phyloP scores from a whole-genome alignment of 2,113 vertebrate genomes.

The Hippoglossus stenolepis region DNA sequence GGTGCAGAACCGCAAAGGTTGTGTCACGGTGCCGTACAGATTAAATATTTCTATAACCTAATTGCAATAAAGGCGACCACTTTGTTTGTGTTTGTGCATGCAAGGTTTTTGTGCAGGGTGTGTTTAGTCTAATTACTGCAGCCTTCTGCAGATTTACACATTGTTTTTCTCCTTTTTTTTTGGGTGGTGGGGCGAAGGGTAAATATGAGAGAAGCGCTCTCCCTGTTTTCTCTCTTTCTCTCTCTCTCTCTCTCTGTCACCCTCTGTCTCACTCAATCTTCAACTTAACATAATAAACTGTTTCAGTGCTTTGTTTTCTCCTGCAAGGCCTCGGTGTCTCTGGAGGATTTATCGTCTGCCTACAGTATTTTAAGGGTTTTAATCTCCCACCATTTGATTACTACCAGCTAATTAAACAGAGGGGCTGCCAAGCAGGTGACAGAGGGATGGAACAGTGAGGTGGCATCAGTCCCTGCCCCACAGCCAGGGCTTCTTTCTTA shows the following conservation, averaged over 20 bases:
- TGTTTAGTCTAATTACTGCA: conserved; percentile 75
- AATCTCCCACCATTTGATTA: conserved; percentile 78
- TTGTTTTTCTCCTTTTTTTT: conserved; percentile 59
- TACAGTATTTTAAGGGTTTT: conserved; percentile 68
- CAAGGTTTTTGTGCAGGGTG: conserved; percentile 32
- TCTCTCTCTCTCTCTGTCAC: conserved; percentile 31
- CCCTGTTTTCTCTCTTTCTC: conserved; percentile 4
- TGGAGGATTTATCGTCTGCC: conserved; percentile 76
- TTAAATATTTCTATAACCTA: background rate
- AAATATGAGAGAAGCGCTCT: conserved; percentile 71
- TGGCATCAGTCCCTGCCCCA: conserved; percentile 21
- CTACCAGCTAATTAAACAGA: conserved; percentile 78
- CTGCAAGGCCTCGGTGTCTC: conserved; percentile 66
- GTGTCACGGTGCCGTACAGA: background rate
- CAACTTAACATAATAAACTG: conserved; percentile 68
- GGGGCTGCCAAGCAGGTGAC: conserved; percentile 79
- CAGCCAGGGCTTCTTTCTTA: conserved; percentile 32
- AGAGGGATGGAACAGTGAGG: conserved; percentile 36
- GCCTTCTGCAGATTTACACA: conserved; percentile 71
- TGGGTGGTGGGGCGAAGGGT: background rate
- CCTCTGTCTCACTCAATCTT: conserved; percentile 52
- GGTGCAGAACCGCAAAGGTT: background rate
- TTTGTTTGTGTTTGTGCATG: conserved; percentile 23
- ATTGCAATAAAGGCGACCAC: background rate
- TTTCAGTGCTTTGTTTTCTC: conserved; percentile 67